phyloP scores from a whole-genome alignment of 2,888 invertebrate species.

The Parnassius orleans region DNA sequence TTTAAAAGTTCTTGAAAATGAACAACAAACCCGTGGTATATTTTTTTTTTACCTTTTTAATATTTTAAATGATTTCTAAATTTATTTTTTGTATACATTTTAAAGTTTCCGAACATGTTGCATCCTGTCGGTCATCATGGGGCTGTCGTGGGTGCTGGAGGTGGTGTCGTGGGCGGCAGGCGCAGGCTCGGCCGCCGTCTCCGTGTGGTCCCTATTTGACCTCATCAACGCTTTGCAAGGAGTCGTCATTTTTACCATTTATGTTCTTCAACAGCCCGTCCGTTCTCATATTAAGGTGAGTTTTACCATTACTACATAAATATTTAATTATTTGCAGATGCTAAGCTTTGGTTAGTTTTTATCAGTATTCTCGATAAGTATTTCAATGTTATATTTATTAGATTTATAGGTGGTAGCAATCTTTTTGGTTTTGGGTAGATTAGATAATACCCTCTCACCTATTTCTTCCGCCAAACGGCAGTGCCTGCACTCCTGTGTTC shows the following conservation, averaged over 20 bases:
- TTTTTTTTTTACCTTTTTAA: not conserved
- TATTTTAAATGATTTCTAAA: not conserved
- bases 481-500: too few relatives aligned
- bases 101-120: conserved; percentile 79
- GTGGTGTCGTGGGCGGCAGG: conserved; percentile 84
- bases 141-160: conserved; percentile 86
- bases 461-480: too few relatives aligned
- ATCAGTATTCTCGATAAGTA: too few relatives aligned
- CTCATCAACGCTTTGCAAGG: conserved; percentile 86
- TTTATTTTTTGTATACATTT: not conserved
- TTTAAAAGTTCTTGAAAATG: too few relatives aligned
- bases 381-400: too few relatives aligned
- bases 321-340: too few relatives aligned
- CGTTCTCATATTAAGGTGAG: conserved; percentile 63
- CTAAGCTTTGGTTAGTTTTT: too few relatives aligned
- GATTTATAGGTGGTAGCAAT: too few relatives aligned
- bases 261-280: conserved; percentile 77
- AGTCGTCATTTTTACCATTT: conserved; percentile 84
- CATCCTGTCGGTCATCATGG: conserved; percentile 84
- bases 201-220: conserved; percentile 84
- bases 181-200: conserved; percentile 67
- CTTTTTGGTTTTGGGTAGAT: too few relatives aligned
- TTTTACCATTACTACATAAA: not conserved
- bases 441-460: too few relatives aligned
- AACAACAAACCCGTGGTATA: not conserved